These are phyloP conservation scores for Apistogramma diplotaenia DNA, from an alignment of 2,113 vertebrate species.

Conservation along the genomic window DNA sequence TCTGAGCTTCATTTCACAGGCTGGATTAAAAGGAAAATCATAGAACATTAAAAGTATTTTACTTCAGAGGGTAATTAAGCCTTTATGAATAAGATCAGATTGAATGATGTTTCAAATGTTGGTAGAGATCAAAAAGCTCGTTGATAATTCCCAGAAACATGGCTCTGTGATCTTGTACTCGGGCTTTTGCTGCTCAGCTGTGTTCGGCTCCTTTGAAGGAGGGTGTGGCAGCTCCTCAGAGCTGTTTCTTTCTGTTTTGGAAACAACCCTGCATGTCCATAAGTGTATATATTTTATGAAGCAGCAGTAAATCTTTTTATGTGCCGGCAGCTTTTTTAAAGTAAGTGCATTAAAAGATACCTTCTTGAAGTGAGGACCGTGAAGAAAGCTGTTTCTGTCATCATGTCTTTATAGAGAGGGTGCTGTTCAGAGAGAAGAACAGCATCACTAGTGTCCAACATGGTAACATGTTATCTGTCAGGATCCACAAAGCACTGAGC, in stretches of 20 bases:
- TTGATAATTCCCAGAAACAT: constrained; percentile 22
- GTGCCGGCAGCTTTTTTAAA: background rate
- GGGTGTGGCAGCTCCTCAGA: background rate
- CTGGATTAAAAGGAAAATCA: constrained; percentile 8
- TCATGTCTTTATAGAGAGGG: constrained; percentile 22
- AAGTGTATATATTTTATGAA: background rate
- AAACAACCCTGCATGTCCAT: background rate
- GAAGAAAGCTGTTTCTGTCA: constrained; percentile 1
- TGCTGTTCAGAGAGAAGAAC: constrained; percentile 8
- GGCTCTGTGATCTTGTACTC: constrained; percentile 5
- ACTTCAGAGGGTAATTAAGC: constrained; percentile 5
- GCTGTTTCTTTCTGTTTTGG: background rate
- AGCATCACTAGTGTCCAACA: background rate
- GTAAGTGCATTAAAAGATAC: background rate
- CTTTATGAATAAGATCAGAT: constrained; percentile 14
- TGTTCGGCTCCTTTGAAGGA: background rate
- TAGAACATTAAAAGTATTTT: background rate
- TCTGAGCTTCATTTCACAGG: background rate
- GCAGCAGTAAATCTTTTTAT: background rate
- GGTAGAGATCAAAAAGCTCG: background rate
- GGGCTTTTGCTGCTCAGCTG: background rate
- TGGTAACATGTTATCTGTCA: background rate
- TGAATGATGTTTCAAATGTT: constrained; percentile 8
- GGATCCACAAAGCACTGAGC: background rate
- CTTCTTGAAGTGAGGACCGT: background rate